Evolutionary conservation across 1,140 invertebrate genomes (phyloP).

Genomic region (Achroia grisella): DNA sequence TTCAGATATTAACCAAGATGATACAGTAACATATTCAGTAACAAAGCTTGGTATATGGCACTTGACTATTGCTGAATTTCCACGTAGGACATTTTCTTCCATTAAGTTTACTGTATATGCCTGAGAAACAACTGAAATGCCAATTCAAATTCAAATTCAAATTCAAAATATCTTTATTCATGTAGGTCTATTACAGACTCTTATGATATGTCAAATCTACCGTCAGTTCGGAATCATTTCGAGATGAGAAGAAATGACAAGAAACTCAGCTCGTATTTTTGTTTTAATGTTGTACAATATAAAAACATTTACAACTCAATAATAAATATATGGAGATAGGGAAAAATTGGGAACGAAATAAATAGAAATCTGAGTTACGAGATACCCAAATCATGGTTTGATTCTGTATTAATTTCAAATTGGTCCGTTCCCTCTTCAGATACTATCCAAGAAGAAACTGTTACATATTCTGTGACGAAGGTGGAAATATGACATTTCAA

Average conservation of each 20-base stretch:
- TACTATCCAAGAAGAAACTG: conserved; percentile 89
- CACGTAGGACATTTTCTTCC: conserved; percentile 91
- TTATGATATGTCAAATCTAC: too few species aligned
- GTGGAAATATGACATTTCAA: conserved; percentile 94
- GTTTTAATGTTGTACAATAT: too few species aligned
- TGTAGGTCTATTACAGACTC: too few species aligned
- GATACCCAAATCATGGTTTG: conserved; percentile 54
- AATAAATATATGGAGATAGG: too few species aligned
- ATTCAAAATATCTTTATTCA: too few species aligned
- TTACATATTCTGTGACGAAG: conserved; percentile 92
- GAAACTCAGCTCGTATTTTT: too few species aligned
- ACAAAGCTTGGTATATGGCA: conserved; percentile 95
- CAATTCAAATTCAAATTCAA: neutral
- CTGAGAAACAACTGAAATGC: conserved; percentile 89
- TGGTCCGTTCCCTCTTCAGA: conserved; percentile 77
- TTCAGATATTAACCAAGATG: conserved; percentile 83
- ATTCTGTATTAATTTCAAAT: conserved; percentile 54
- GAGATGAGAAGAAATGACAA: too few species aligned
- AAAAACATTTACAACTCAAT: too few species aligned
- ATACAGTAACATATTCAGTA: conserved; percentile 89
- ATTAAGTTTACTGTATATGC: conserved; percentile 90
- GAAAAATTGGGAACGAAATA: too few species aligned
- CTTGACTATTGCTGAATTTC: conserved; percentile 91
- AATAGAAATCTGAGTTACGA: conserved; percentile 7
- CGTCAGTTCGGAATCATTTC: too few species aligned